Evolutionary conservation across 1,140 invertebrate genomes (phyloP), one percentile per base, ranked within the genome.

Genomic region (Drosophila bocki): DNA sequence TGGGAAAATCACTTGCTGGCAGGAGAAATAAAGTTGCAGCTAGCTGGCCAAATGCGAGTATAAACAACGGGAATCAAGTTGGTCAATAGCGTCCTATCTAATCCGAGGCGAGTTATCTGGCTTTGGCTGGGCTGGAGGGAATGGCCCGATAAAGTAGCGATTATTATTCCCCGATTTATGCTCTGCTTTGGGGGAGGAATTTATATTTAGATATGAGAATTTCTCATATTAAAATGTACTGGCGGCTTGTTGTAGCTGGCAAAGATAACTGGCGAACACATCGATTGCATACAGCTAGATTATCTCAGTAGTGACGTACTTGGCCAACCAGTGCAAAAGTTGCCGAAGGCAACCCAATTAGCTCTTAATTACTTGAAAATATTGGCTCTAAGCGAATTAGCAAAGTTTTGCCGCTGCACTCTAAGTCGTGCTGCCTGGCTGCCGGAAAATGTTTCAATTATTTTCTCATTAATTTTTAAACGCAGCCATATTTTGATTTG

Each of bases 221-320:
- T 65, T 35, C 63, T 47, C 63, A 68, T 70, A 70, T 70, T 70
- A 70, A 70, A 70, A 70, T 68, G 62, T 70, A 37, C 63, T 45
- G 39, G 44, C 39, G n/a, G 35, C 67, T 53, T 65, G 44, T 53
- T 65, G 44, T 45, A 22, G 62, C 7, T 11, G 8, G 12, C 5
- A 12, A 5, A 56, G 41, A 67, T 70, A 70, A 29, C 32, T 39
- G 44, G 13, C 17, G 15, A 61, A 61, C 33, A 53, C 60, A 32
- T 62, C 60, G 47, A 41, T 26, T 53, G 22, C 67, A 33, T 13
- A 12, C 22, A 17, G 26, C 44, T 45, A 17, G 26, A 35, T 54
- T 70, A 70, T 70, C 67, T 39, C 63, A 70, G 12, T 33, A 44
- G 50, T 70, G 67, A 70, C 67, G 67, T 54, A 45, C 63, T 53